Evolutionary conservation across 2,113 vertebrate species (phyloP).

Genomic region (Mixornis gularis): DNA sequence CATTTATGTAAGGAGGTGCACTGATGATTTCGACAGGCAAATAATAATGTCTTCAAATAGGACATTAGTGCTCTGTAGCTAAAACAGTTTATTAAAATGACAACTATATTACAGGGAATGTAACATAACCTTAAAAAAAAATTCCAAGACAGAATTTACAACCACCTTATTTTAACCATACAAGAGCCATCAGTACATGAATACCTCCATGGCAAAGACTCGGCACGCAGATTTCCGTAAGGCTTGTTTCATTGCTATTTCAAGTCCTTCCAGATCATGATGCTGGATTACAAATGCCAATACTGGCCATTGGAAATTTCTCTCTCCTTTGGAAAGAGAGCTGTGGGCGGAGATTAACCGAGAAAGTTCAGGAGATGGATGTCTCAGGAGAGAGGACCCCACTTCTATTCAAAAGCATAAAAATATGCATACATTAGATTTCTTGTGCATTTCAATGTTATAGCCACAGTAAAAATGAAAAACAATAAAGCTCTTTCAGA

Average conservation of each 20-base stretch:
- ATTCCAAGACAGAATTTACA: neutral
- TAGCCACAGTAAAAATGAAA: neutral
- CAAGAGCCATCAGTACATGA: neutral
- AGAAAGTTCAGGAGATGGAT: constrained; percentile 97
- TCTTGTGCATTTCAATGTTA: neutral
- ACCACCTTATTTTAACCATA: neutral
- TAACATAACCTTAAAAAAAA: neutral
- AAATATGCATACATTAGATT: constrained; percentile 52
- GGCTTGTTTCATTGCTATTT: constrained; percentile 97
- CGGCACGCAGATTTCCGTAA: constrained; percentile 95
- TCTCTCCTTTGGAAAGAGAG: constrained; percentile 96
- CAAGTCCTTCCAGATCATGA: constrained; percentile 95
- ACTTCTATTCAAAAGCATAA: constrained; percentile 83
- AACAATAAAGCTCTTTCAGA: neutral
- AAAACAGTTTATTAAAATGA: neutral
- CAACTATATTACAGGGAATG: neutral
- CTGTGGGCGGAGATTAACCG: constrained; percentile 96
- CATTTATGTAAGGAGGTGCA: neutral
- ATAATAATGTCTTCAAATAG: neutral
- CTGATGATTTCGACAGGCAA: neutral
- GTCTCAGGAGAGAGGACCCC: constrained; percentile 93
- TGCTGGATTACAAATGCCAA: constrained; percentile 98
- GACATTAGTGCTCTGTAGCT: neutral
- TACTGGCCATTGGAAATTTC: constrained; percentile 98
- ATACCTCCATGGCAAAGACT: constrained; percentile 98